Evolutionary conservation across 2,797 vertebrate species (phyloP), one percentile per base, ranked within the genome.

Genomic region (Acipenser transmontanus): DNA sequence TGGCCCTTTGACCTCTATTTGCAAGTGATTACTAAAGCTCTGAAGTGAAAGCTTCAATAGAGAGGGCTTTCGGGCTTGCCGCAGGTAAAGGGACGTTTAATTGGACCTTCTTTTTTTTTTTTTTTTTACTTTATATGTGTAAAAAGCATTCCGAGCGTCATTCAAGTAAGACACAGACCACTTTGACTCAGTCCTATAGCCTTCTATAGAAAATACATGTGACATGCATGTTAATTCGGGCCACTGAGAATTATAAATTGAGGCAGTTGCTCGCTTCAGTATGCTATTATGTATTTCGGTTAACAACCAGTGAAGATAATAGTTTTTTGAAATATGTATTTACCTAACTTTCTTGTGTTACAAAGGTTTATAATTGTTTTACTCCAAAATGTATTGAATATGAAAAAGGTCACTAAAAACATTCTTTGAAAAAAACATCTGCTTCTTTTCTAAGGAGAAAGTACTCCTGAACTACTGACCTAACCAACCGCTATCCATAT

Each of bases 81-180:
- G 12, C 20, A 66, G 64, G 64, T 57, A 66, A 57, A 66, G 14
- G 47, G 64, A 2, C 34, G 48, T 57, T 66, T 66, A 66, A 64
- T 64, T 64, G 63, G 63, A 20, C 63, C 4, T 34, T 34, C 20
- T 47, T 64, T 64, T 48, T 13, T 50, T 17, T 10, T 52, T 34
- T 34, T 50, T 52, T 51, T 51, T 50, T 64, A 52, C 34, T 14
- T 51, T 57, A 57, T n/a, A 57, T 57, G 12, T 57, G 54, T 57
- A 11, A 57, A 57, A 57, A 57, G 54, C 12, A 57, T 57, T 57
- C 11, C 12, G 11, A 54, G 63, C 50, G 17, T 10, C 50, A 52
- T 64, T 64, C 11, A 51, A 9, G 9, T 47, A 34, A 34, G 34
- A 34, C 34, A 34, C 34, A 34, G 34, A 34, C 4, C 2, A 34